These are phyloP conservation scores for Picus viridis DNA, from an alignment of 2,797 vertebrate species.

Conservation along the genomic window DNA sequence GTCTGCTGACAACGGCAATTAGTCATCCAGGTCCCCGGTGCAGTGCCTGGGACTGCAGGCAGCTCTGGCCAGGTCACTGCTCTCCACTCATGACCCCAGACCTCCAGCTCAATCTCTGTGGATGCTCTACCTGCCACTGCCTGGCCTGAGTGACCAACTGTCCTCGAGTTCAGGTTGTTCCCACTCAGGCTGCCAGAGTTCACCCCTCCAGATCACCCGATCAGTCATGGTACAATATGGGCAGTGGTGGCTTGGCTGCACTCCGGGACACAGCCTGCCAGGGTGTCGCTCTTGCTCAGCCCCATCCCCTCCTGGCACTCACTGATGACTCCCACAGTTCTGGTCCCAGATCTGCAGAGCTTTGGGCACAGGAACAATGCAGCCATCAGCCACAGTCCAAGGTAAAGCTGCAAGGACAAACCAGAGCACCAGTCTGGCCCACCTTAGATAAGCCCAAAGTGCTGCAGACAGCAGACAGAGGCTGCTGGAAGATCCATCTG, in stretches of 20 bases:
- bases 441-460: neutral
- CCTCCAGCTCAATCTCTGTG: accelerated
- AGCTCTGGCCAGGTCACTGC: neutral
- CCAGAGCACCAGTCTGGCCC: accelerated
- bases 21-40: neutral
- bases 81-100: accelerated
- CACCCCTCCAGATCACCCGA: neutral
- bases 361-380: neutral
- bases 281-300: neutral
- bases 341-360: neutral
- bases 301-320: neutral
- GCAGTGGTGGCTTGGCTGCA: neutral
- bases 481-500: neutral
- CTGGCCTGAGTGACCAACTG: neutral
- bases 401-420: neutral
- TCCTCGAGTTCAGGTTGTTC: neutral
- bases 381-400: neutral
- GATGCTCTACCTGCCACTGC: neutral
- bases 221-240: neutral
- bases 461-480: neutral
- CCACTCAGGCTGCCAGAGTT: neutral
- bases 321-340: neutral
- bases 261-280: neutral
- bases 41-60: neutral
- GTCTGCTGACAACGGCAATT: constrained; percentile 44